Evolutionary conservation across 2,797 vertebrate species (phyloP).

Genomic region (Ispidina lecontei): DNA sequence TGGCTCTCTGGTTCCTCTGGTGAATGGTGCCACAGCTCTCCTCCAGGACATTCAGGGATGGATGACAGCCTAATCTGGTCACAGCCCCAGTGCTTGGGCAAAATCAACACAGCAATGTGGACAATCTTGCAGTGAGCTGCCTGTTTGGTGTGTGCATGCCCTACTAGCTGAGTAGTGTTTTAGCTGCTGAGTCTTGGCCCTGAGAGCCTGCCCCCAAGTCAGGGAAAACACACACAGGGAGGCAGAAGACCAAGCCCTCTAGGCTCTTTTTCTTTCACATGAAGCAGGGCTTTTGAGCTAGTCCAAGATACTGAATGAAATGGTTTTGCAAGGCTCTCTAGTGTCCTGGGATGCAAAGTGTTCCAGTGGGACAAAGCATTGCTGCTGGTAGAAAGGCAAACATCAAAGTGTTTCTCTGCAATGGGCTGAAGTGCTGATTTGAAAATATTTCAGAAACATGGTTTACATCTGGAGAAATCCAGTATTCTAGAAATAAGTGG

Average conservation of each 20-base stretch:
- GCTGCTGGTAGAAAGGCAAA: not conserved
- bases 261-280: not conserved
- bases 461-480: constrained; percentile 8
- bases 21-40: not conserved
- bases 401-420: constrained; percentile 6
- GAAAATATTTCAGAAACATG: constrained; percentile 36
- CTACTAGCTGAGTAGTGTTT: not conserved
- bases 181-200: not conserved
- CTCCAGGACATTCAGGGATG: not conserved
- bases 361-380: not conserved
- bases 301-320: not conserved
- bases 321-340: not conserved
- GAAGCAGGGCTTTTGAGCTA: not conserved
- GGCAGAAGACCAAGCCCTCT: not conserved
- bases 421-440: not conserved
- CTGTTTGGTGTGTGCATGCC: not conserved
- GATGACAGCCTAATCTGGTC: not conserved
- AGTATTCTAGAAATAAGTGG: not conserved
- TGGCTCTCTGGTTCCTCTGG: not conserved
- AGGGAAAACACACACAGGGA: not conserved
- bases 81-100: not conserved
- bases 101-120: fast-evolving
- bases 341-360: not conserved
- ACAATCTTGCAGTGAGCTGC: not conserved
- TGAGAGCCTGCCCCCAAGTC: not conserved